These are phyloP conservation scores for Melieria picta DNA, from an alignment of 2,888 invertebrate genomes.

Conservation along the genomic window DNA sequence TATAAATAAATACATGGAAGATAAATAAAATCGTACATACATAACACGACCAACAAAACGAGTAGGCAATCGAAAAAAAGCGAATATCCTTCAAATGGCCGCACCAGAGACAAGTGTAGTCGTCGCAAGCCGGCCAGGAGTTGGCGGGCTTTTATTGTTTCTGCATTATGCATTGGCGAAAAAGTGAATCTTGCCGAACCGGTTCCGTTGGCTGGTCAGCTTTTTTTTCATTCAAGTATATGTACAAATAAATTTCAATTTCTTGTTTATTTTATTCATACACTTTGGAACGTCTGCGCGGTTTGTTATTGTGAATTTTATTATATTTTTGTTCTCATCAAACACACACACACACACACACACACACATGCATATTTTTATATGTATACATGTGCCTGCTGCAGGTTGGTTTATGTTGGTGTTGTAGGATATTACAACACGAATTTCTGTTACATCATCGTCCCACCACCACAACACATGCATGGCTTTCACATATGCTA, in stretches of 20 bases:
- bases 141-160: slow-evolving; percentile 9
- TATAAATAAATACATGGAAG: background rate
- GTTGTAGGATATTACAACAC: background rate
- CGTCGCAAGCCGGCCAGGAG: background rate
- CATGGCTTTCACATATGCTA: background rate
- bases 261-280: background rate
- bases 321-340: slow-evolving; percentile 30
- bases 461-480: background rate
- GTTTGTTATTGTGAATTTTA: background rate
- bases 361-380: slow-evolving; percentile 32
- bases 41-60: slow-evolving; percentile 11
- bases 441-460: slow-evolving; percentile 5
- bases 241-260: slow-evolving; percentile 25
- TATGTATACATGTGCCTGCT: slow-evolving; percentile 36
- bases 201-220: slow-evolving; percentile 16
- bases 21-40: background rate
- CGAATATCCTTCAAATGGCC: slow-evolving; percentile 7
- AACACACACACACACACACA: slow-evolving; percentile 18
- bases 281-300: too few species aligned
- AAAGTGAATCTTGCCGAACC: slow-evolving; percentile 36
- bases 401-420: background rate
- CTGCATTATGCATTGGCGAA: slow-evolving; percentile 3
- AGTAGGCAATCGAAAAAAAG: background rate
- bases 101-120: slow-evolving; percentile 24
- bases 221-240: slow-evolving; percentile 15